Evolutionary conservation across 37 sponge, comb jelly and placozoan species (phyloP).

Genomic region (Geodia barretti): DNA sequence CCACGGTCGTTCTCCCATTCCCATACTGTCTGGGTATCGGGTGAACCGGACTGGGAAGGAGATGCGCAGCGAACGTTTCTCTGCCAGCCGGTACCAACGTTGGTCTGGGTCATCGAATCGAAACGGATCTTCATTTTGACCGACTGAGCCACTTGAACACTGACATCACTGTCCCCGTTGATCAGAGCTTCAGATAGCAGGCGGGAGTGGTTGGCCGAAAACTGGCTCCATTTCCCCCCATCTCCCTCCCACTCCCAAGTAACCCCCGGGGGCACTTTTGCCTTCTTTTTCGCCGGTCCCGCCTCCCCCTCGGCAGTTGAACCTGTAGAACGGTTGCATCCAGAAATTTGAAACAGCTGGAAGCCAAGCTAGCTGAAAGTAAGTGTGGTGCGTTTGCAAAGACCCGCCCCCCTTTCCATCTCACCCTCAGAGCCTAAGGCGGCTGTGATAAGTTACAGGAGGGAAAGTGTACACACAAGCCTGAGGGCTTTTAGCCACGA

Average conservation of each 20-base stretch:
- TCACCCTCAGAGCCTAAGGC: too few species aligned
- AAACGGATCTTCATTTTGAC: slow-evolving; percentile 51
- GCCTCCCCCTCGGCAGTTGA: background rate
- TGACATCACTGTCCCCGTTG: background rate
- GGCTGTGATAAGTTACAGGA: too few species aligned
- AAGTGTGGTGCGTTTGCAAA: too few species aligned
- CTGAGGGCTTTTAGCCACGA: too few species aligned
- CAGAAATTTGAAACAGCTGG: background rate
- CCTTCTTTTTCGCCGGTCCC: background rate
- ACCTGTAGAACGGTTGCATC: too few species aligned
- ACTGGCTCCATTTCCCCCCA: slow-evolving; percentile 44
- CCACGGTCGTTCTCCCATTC: slow-evolving; percentile 62
- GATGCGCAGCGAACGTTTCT: slow-evolving; percentile 53
- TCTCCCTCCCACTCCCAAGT: slow-evolving; percentile 81
- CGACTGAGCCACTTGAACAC: slow-evolving; percentile 8
- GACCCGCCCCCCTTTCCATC: too few species aligned
- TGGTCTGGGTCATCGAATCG: slow-evolving; percentile 62
- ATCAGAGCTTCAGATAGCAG: slow-evolving; percentile 31
- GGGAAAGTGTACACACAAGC: too few species aligned
- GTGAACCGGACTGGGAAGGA: background rate
- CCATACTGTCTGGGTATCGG: slow-evolving; percentile 23
- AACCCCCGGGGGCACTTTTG: background rate
- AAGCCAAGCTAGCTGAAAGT: too few species aligned
- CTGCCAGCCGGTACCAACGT: slow-evolving; percentile 63
- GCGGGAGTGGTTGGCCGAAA: slow-evolving; percentile 14